These are phyloP conservation scores for Leptopilina boulardi DNA, from an alignment of 1,140 invertebrate genomes.

Conservation along the genomic window DNA sequence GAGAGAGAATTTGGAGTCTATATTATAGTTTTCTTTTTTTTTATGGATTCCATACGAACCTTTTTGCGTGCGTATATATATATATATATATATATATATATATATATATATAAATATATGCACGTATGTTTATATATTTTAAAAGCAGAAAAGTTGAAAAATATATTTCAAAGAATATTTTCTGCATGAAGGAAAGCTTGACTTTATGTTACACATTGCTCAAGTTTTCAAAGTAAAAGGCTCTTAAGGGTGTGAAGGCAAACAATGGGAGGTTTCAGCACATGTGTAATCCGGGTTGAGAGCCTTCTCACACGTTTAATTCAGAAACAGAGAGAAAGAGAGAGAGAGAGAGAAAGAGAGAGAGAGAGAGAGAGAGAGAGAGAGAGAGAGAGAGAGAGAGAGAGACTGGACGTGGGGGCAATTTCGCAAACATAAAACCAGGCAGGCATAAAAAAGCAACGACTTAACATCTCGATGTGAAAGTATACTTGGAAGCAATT, in stretches of 20 bases:
- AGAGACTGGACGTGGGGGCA: background rate
- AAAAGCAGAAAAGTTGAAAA: slow-evolving; percentile 25
- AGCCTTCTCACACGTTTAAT: slow-evolving; percentile 44
- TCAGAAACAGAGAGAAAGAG: background rate
- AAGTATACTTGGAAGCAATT: slow-evolving; percentile 15
- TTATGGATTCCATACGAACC: background rate
- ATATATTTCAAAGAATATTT: slow-evolving; percentile 30
- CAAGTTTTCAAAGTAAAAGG: slow-evolving; percentile 33
- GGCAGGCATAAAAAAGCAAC: slow-evolving; percentile 19
- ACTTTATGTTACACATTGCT: slow-evolving; percentile 29
- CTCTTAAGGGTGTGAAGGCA: slow-evolving; percentile 40
- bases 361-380: background rate
- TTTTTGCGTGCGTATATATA: too few relatives aligned
- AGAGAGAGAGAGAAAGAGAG: background rate
- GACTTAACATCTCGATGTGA: slow-evolving; percentile 26
- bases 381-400: too few relatives aligned
- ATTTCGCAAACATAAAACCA: slow-evolving; percentile 31
- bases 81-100: background rate
- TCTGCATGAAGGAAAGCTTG: slow-evolving; percentile 18
- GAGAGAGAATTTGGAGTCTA: background rate
- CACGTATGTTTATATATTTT: background rate
- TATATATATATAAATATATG: too few relatives aligned
- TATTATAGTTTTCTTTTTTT: background rate
- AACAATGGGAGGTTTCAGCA: slow-evolving; percentile 38
- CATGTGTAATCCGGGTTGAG: slow-evolving; percentile 40